Conservation (phyloP, 2,888 invertebrate genomes). For the Patella depressa region DNA sequence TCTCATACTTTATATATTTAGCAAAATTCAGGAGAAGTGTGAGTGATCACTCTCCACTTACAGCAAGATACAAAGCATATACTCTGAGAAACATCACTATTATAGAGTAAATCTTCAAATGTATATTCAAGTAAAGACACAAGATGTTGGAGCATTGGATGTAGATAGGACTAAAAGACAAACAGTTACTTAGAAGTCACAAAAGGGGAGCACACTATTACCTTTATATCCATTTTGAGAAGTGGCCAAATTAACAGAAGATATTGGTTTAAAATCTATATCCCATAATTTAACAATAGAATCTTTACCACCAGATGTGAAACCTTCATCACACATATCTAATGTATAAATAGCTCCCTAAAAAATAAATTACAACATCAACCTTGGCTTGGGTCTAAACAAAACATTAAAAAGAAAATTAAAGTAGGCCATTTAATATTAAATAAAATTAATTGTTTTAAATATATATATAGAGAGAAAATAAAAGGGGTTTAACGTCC, state of each 20-base stretch:
- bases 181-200: neutral
- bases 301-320: slow-evolving; percentile 70
- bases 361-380: slow-evolving; percentile 13
- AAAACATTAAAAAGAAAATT: too few relatives aligned
- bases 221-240: slow-evolving; percentile 68
- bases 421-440: too few relatives aligned
- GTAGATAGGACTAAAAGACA: neutral
- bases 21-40: too few relatives aligned
- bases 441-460: too few relatives aligned
- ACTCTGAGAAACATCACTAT: too few relatives aligned
- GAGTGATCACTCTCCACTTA: too few relatives aligned
- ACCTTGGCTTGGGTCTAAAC: neutral
- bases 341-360: slow-evolving; percentile 68
- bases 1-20: too few relatives aligned
- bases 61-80: too few relatives aligned
- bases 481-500: too few relatives aligned
- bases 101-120: too few relatives aligned
- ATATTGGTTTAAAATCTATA: slow-evolving; percentile 63
- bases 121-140: neutral
- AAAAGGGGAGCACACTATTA: slow-evolving; percentile 28
- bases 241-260: slow-evolving; percentile 61
- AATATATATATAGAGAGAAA: too few relatives aligned
- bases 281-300: slow-evolving; percentile 68
- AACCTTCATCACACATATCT: slow-evolving; percentile 65
- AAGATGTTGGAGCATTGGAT: neutral